These are phyloP conservation scores for Spea bombifrons DNA, from an alignment of 2,113 vertebrate species.

Conservation along the genomic window DNA sequence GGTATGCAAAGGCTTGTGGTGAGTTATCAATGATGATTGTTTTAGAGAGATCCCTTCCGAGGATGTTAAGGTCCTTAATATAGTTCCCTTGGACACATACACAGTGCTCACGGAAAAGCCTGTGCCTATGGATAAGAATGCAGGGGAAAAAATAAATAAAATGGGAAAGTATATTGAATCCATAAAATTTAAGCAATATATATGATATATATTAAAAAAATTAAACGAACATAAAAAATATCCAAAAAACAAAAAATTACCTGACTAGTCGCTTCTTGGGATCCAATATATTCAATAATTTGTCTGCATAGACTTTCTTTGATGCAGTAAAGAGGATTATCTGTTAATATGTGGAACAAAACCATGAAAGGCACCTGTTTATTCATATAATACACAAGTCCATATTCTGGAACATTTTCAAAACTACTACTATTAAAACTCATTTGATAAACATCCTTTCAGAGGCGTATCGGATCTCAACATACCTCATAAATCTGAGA, in stretches of 20 bases:
- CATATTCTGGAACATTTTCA: neutral
- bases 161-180: neutral
- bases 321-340: conserved; percentile 99
- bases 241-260: conserved; percentile 62
- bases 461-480: neutral
- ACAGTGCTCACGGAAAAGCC: conserved; percentile 97
- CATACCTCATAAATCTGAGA: conserved; percentile 98
- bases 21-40: conserved; percentile 99
- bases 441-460: too few relatives aligned
- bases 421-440: too few relatives aligned
- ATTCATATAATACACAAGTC: neutral
- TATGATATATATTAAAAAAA: neutral
- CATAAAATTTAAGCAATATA: neutral
- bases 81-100: conserved; percentile 99
- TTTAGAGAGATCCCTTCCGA: conserved; percentile 98
- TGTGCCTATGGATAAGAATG: conserved; percentile 71
- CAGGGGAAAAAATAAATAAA: neutral
- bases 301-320: conserved; percentile 99
- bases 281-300: conserved; percentile 97
- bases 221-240: neutral
- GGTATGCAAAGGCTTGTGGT: conserved; percentile 99
- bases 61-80: conserved; percentile 98
- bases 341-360: conserved; percentile 65
- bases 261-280: conserved; percentile 98
- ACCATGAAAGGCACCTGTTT: neutral